Evolutionary conservation across 2,888 invertebrate species (phyloP).

Genomic region (Brachylomia viminalis): DNA sequence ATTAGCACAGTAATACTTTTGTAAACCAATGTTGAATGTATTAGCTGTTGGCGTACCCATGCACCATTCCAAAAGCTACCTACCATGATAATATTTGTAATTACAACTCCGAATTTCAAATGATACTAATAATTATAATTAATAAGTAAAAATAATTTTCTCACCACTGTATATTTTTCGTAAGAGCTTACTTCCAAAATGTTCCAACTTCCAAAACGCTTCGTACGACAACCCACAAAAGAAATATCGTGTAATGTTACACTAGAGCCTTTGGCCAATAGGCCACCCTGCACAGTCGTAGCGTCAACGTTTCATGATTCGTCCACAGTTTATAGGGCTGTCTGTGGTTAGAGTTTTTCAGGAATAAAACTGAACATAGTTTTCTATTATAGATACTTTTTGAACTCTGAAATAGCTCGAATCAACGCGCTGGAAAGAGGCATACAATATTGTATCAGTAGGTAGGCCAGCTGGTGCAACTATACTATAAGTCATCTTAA

Average conservation of each 20-base stretch:
- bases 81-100: no score
- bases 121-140: no score
- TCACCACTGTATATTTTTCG: not conserved
- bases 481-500: not conserved
- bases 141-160: not conserved
- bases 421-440: not conserved
- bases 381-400: not conserved
- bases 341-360: conserved; percentile 4
- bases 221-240: not conserved
- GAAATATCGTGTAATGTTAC: conserved; percentile 1
- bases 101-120: not conserved
- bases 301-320: conserved; percentile 9
- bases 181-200: not conserved
- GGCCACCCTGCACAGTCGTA: not conserved
- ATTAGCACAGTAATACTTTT: not conserved
- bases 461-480: not conserved
- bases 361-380: not conserved
- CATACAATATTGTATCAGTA: not conserved
- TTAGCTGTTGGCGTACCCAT: not conserved
- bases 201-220: not conserved
- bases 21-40: not conserved
- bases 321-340: conserved; percentile 21
- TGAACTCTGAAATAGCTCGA: not conserved
- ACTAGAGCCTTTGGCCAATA: not conserved
- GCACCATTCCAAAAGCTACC: not conserved